Percentiles rank a stretch among this genome's conserved stretches.
Conservation (phyloP, 2,888 invertebrate genomes). For the Apodemia mormo region DNA sequence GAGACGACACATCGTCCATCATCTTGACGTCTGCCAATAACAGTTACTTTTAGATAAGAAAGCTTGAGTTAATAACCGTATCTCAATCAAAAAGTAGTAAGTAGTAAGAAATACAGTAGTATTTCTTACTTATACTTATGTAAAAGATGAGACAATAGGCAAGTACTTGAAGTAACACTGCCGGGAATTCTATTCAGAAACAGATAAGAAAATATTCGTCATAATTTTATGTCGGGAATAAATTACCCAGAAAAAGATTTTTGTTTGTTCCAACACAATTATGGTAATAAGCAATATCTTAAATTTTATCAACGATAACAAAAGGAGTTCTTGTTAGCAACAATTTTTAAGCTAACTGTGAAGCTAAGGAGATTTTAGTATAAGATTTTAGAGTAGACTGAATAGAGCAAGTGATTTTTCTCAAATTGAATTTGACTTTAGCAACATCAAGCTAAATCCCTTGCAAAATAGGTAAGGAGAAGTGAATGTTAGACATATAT, state of each 20-base stretch:
- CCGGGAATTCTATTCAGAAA: neutral
- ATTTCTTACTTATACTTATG: constrained; percentile 4
- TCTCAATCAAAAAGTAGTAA: constrained; percentile 16
- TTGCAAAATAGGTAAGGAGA: too few relatives aligned
- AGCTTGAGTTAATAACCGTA: constrained; percentile 7
- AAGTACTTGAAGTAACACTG: constrained; percentile 5
- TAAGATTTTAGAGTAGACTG: too few relatives aligned
- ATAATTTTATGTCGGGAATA: neutral
- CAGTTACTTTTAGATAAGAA: constrained; percentile 50
- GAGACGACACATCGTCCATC: constrained; percentile 53
- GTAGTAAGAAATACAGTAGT: too few relatives aligned
- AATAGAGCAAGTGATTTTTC: too few relatives aligned
- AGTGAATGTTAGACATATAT: too few relatives aligned
- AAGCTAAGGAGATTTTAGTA: too few relatives aligned
- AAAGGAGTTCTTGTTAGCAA: neutral
- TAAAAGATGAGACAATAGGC: constrained; percentile 7
- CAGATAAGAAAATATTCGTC: constrained; percentile 2
- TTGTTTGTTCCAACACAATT: neutral
- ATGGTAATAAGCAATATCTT: neutral
- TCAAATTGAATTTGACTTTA: too few relatives aligned
- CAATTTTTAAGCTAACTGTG: neutral
- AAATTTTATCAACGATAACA: neutral
- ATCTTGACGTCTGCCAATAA: constrained; percentile 67
- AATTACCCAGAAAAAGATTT: neutral
- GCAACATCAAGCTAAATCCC: too few relatives aligned